phyloP scores from a whole-genome alignment of 53 echinoderm and acorn worm species.

The Henricia sp. region DNA sequence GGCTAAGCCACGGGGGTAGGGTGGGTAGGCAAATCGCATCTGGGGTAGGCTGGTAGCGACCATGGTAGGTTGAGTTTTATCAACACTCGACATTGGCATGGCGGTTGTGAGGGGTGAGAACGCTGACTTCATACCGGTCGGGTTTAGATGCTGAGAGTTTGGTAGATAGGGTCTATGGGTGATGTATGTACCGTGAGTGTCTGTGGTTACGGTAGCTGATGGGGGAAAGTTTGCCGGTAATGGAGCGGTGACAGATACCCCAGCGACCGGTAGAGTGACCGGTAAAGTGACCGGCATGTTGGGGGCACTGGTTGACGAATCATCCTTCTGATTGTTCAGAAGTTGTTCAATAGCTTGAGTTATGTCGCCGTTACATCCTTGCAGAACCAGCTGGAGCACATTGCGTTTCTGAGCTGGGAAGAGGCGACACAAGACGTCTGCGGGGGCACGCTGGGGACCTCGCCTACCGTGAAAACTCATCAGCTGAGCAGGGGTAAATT shows the following conservation, averaged over 20 bases:
- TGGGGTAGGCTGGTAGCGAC: conserved; percentile 76
- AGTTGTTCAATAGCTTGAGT: conserved; percentile 97
- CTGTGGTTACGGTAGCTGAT: conserved; percentile 62
- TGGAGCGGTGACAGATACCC: conserved; percentile 39
- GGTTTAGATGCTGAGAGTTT: conserved; percentile 68
- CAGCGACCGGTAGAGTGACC: not conserved
- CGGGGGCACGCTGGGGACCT: conserved; percentile 73
- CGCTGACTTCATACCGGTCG: conserved; percentile 92
- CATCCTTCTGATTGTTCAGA: conserved; percentile 78
- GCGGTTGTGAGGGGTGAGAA: conserved; percentile 90
- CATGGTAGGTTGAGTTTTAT: conserved; percentile 69
- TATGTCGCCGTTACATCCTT: conserved; percentile 93
- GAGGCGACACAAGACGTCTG: conserved; percentile 83
- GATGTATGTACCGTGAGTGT: conserved; percentile 76
- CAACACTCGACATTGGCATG: conserved; percentile 37
- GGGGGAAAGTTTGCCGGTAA: conserved; percentile 53
- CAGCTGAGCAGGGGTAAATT: conserved; percentile 26
- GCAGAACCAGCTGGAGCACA: conserved; percentile 86
- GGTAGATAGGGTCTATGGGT: conserved; percentile 93
- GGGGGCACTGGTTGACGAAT: conserved; percentile 15
- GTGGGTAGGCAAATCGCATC: conserved; percentile 90
- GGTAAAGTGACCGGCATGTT: conserved; percentile 4
- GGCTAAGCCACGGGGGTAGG: conserved; percentile 89
- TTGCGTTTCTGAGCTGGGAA: conserved; percentile 93
- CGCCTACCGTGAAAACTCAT: conserved; percentile 40